Base-by-base conservation (phyloP, 2,797 vertebrate species). In the Schizopygopsis malacanthus region DNA sequence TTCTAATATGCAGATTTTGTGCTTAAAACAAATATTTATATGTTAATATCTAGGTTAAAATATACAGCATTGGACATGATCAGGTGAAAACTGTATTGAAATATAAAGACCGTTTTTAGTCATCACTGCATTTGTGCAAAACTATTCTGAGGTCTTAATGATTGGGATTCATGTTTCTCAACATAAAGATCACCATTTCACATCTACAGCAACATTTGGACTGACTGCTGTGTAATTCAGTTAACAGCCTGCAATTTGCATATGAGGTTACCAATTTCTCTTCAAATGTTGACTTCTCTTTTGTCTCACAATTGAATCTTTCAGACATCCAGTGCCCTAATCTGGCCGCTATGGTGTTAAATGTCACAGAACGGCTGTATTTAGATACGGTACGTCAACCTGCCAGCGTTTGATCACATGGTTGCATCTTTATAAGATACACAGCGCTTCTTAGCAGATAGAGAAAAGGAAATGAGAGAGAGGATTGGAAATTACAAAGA, bases 171-270 rank as follows among this genome's bases (percentile, higher is more conserved):
- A 67, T 77, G 79, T 82, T 77, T 79, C 88, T 47, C 67, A 73
- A 43, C 71, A 79, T 52, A 82, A 87, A 79, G 86, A 84, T 89
- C 50, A 73, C 18, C 54, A 56, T 85, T 90, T 88, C 81, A 85
- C 61, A 73, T 77, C 47, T 33, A 45, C 84, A 79, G 81, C 52
- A 75, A 63, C 37, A 78, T 33, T 77, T 63, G 56, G 79, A 78
- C 63, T 43, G 86, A 70, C 71, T 82, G 85, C 45, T 89, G 25
- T 90, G 83, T 89, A 91, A 92, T 90, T 92, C 91, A 70, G 84
- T 81, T 87, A 90, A 87, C 59, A 87, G 88, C 45, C 88, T 81
- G 90, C 88, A 87, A 93, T 92, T 93, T 89, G 69, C 87, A 87
- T 88, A 87, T 83, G 88, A 9, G 39, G 85, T 83, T 87, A 85